Evolutionary conservation across 2,113 vertebrate species (phyloP).

Genomic region (Vidua macroura): DNA sequence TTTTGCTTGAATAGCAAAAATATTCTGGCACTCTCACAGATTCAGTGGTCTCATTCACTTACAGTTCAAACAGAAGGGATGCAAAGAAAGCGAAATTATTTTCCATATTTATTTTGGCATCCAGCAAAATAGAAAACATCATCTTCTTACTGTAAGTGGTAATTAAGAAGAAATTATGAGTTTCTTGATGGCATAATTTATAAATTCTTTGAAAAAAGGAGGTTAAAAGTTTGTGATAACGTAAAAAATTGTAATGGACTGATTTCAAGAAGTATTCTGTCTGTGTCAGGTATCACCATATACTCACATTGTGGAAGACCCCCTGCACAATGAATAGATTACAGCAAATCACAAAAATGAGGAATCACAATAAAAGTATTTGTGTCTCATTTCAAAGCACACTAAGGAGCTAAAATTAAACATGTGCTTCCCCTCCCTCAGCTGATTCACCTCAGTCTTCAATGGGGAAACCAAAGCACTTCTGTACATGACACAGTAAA

Average conservation of each 20-base stretch:
- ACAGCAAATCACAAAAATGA: neutral
- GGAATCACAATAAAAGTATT: neutral
- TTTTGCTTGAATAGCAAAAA: neutral
- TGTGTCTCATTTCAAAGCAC: neutral
- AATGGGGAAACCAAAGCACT: neutral
- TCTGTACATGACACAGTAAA: neutral
- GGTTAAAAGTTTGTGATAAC: neutral
- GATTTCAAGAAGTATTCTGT: neutral
- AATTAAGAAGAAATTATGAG: neutral
- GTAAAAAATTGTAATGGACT: neutral
- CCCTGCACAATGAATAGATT: neutral
- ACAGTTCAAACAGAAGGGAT: neutral
- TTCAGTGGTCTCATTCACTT: neutral
- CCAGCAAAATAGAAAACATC: neutral
- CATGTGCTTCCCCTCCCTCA: neutral
- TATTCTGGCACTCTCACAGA: neutral
- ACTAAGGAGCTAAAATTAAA: constrained; percentile 4
- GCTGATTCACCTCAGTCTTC: neutral
- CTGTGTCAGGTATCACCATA: neutral
- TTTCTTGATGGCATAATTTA: neutral
- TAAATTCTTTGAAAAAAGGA: neutral
- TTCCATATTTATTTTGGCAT: neutral
- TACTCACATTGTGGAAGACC: neutral
- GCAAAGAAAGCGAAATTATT: neutral
- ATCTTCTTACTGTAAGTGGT: neutral